Evolutionary conservation across 2,797 vertebrate genomes (phyloP).

Genomic region (Microchirus variegatus): DNA sequence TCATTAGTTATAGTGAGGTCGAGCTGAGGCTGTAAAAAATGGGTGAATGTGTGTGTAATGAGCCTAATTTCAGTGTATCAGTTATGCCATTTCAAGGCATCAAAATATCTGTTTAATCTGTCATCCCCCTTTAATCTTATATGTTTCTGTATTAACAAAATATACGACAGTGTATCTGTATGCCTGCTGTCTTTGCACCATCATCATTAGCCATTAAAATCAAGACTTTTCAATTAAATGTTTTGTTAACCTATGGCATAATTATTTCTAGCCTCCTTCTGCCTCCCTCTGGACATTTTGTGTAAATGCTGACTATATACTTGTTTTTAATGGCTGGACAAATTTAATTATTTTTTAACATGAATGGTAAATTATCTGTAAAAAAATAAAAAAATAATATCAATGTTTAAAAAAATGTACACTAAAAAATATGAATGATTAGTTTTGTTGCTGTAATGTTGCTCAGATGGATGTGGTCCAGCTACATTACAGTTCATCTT

Average conservation of each 20-base stretch:
- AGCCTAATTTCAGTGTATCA: constrained; percentile 17
- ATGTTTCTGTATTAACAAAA: too few species aligned
- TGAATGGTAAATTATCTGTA: background rate
- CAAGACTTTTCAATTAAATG: too few species aligned
- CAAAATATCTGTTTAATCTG: constrained; percentile 19
- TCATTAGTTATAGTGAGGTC: constrained; percentile 48
- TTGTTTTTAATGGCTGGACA: background rate
- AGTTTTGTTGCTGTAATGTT: background rate
- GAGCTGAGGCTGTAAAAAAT: constrained; percentile 30
- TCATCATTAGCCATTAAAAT: too few species aligned
- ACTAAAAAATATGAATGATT: too few species aligned
- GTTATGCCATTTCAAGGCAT: constrained; percentile 4
- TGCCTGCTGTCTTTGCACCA: too few species aligned
- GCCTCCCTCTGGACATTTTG: constrained; percentile 66
- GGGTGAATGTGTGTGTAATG: constrained; percentile 15
- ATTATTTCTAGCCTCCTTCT: constrained; percentile 29
- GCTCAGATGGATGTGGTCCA: background rate
- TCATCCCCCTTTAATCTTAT: background rate
- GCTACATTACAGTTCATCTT: background rate
- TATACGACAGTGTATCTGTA: background rate
- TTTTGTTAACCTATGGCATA: too few species aligned
- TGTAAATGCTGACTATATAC: constrained; percentile 26
- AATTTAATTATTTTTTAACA: background rate
- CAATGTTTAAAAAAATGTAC: too few species aligned
- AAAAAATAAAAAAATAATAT: too few species aligned